phyloP scores from a whole-genome alignment of 2,888 invertebrate genomes.

The Andrena praecox region DNA sequence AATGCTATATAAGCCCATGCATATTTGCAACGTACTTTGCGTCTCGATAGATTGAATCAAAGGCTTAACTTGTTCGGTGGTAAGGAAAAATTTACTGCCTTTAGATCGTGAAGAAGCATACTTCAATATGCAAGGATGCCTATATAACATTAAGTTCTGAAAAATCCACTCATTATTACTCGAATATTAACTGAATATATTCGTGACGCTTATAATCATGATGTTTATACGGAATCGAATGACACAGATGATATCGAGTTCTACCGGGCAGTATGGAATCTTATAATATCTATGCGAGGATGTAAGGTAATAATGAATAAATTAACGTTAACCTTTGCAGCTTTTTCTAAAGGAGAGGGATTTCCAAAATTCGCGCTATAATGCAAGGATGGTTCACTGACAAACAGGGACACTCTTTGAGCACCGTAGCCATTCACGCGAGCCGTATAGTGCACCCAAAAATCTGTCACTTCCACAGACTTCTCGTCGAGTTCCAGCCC shows the following conservation, averaged over 20 bases:
- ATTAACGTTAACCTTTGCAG: conserved; percentile 88
- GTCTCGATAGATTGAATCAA: conserved; percentile 88
- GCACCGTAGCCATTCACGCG: conserved; percentile 87
- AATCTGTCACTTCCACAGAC: conserved; percentile 91
- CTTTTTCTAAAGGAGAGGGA: conserved; percentile 90
- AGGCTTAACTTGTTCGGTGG: conserved; percentile 93
- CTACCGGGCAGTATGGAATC: neutral
- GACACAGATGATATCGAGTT: neutral
- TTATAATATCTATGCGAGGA: neutral
- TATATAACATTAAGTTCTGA: conserved; percentile 93
- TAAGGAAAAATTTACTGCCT: conserved; percentile 90
- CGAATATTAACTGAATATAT: neutral
- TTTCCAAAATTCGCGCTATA: conserved; percentile 82
- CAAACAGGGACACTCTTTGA: conserved; percentile 90
- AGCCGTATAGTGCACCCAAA: conserved; percentile 90
- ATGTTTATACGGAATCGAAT: no score
- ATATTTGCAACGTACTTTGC: conserved; percentile 92
- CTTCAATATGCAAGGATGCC: conserved; percentile 94
- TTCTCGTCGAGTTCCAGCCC: conserved; percentile 92
- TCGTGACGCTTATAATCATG: no score
- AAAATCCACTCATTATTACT: conserved; percentile 76
- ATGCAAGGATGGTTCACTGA: conserved; percentile 89
- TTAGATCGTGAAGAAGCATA: conserved; percentile 93
- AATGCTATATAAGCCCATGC: conserved; percentile 93
- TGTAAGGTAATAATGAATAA: conserved; percentile 33